Evolutionary conservation across 1,140 invertebrate genomes (phyloP).

Genomic region (Lucilia sericata): DNA sequence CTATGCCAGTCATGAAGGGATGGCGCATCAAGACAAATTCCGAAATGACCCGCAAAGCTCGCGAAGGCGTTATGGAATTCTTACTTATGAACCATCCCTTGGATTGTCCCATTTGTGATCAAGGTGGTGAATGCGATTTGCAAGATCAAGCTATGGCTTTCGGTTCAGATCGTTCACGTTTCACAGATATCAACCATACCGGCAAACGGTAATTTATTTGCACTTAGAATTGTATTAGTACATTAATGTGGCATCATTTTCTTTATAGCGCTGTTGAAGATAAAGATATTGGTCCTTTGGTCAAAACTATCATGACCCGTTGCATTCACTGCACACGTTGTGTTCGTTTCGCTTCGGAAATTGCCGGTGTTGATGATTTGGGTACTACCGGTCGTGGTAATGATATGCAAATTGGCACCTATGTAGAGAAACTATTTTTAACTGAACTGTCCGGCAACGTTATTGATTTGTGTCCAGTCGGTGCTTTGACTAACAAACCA

Average conservation of each 20-base stretch:
- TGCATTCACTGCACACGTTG: constrained; percentile 99
- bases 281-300: constrained; percentile 97
- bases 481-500: constrained; percentile 97
- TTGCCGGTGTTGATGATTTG: constrained; percentile 97
- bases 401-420: constrained; percentile 98
- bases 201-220: constrained; percentile 82
- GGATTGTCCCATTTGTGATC: constrained; percentile 99
- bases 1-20: constrained; percentile 99
- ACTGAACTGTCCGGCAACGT: constrained; percentile 99
- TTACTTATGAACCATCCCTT: constrained; percentile 97
- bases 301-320: constrained; percentile 99
- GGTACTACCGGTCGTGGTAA: constrained; percentile 96
- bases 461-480: constrained; percentile 99
- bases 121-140: constrained; percentile 99
- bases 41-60: constrained; percentile 91
- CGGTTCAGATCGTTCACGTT: constrained; percentile 94
- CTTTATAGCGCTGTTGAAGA: constrained; percentile 93
- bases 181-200: constrained; percentile 91
- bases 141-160: constrained; percentile 99
- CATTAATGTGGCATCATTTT: constrained; percentile 22
- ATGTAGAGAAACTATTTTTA: constrained; percentile 97
- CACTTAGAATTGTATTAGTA: neutral
- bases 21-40: constrained; percentile 97
- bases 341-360: constrained; percentile 95
- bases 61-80: constrained; percentile 99